Evolutionary conservation across 2,797 vertebrate species (phyloP).

Genomic region (Lutjanus argentimaculatus): DNA sequence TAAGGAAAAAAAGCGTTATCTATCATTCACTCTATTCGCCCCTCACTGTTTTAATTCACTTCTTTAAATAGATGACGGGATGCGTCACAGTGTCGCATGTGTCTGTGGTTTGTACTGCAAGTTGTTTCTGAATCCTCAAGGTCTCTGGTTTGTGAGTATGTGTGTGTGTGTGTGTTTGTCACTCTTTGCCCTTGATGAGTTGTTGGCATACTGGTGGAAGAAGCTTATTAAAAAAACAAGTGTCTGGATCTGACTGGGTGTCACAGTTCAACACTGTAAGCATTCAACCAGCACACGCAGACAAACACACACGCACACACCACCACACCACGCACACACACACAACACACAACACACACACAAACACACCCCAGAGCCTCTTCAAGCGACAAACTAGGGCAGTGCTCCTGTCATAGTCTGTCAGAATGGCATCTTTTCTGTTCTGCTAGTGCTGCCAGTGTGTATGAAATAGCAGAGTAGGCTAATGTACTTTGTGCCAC

Average conservation of each 20-base stretch:
- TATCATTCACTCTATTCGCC: conserved; percentile 29
- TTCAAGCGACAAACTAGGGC: conserved; percentile 78
- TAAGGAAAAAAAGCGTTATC: conserved; percentile 4
- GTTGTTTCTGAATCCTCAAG: conserved; percentile 51
- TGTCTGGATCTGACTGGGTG: conserved; percentile 70
- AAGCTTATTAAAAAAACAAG: conserved; percentile 76
- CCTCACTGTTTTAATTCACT: conserved; percentile 27
- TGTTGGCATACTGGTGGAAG: conserved; percentile 45
- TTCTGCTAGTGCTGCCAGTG: conserved; percentile 61
- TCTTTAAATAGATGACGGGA: conserved; percentile 49
- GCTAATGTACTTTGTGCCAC: conserved; percentile 59
- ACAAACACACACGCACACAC: conserved; percentile 28
- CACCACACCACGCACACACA: conserved; percentile 7
- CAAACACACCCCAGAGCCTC: conserved; percentile 58
- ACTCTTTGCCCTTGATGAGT: conserved; percentile 59
- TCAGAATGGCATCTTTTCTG: conserved; percentile 67
- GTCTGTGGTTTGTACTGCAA: conserved; percentile 30
- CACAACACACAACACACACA: conserved; percentile 19
- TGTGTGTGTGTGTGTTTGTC: conserved; percentile 25
- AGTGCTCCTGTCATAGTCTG: conserved; percentile 75
- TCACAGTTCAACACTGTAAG: conserved; percentile 73
- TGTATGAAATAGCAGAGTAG: conserved; percentile 62
- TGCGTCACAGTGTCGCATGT: conserved; percentile 31
- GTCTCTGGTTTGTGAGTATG: conserved; percentile 18
- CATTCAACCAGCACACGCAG: conserved; percentile 55